A percentile compares a stretch with the other conserved stretches of the same genome.
Evolutionary conservation across 2,797 vertebrate genomes (phyloP).

Genomic region (Microctenopoma lineatum): DNA sequence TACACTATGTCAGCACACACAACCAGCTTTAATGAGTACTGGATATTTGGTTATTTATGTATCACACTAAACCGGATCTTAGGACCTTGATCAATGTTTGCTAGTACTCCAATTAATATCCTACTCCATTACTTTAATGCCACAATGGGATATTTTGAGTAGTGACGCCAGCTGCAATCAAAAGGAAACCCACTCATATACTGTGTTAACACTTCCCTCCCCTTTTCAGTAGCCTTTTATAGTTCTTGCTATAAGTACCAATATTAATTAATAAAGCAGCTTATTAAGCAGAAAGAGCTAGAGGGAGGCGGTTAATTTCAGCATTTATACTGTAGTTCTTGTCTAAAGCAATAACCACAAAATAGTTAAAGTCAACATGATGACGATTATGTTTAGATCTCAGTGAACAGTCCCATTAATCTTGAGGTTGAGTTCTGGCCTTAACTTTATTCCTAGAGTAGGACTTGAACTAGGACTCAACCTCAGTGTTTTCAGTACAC

Average conservation of each 20-base stretch:
- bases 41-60: conserved; percentile 57
- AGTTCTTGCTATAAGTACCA: conserved; percentile 35
- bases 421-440: background rate
- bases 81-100: conserved; percentile 70
- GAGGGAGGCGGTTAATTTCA: conserved; percentile 35
- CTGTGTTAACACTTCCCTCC: conserved; percentile 35
- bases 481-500: conserved; percentile 26
- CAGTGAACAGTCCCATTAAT: conserved; percentile 14
- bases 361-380: conserved; percentile 12
- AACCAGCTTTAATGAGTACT: conserved; percentile 51
- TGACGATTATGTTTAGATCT: conserved; percentile 34
- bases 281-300: conserved; percentile 33
- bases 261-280: conserved; percentile 56
- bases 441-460: too few species aligned
- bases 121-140: conserved; percentile 67
- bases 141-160: conserved; percentile 50
- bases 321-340: conserved; percentile 38
- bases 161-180: conserved; percentile 52
- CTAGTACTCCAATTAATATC: conserved; percentile 69
- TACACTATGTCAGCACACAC: conserved; percentile 68
- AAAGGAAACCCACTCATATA: conserved; percentile 41
- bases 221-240: conserved; percentile 49
- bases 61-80: conserved; percentile 41
- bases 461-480: background rate
- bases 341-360: conserved; percentile 32